phyloP scores from a whole-genome alignment of 2,888 invertebrate genomes.

The Ernsta delagoae region DNA sequence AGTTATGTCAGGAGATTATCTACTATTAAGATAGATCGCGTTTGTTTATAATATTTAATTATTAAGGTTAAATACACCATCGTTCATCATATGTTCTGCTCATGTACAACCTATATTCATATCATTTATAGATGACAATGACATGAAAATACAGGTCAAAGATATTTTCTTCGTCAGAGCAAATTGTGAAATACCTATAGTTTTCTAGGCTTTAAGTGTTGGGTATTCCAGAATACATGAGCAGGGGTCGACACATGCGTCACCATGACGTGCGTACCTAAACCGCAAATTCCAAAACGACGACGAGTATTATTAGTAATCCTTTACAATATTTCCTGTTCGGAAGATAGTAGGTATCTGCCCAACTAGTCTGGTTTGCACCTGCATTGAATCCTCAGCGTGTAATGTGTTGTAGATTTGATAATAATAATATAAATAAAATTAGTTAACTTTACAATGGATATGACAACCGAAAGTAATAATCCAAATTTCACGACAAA shows the following conservation, averaged over 20 bases:
- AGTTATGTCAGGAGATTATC: no score
- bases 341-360: constrained; percentile 40
- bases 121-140: no score
- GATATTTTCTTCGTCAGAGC: no score
- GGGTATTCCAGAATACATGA: constrained; percentile 13
- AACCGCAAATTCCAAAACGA: constrained; percentile 67
- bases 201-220: no score
- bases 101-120: no score
- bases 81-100: no score
- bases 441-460: constrained; percentile 48
- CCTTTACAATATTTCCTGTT: constrained; percentile 65
- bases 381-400: constrained; percentile 12
- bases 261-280: constrained; percentile 60
- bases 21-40: no score
- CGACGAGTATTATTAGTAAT: constrained; percentile 65
- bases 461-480: constrained; percentile 46
- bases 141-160: no score
- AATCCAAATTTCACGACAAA: constrained; percentile 41
- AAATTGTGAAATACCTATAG: no score
- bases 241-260: constrained; percentile 39
- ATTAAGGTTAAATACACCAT: no score
- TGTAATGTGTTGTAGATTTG: not conserved
- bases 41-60: no score
- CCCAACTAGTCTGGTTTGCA: not conserved
- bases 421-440: not conserved